A percentile compares a stretch with the other conserved stretches of the same genome.
These are phyloP conservation scores for Nothobranchius kuhntae DNA, from an alignment of 2,113 vertebrate species.

Conservation along the genomic window DNA sequence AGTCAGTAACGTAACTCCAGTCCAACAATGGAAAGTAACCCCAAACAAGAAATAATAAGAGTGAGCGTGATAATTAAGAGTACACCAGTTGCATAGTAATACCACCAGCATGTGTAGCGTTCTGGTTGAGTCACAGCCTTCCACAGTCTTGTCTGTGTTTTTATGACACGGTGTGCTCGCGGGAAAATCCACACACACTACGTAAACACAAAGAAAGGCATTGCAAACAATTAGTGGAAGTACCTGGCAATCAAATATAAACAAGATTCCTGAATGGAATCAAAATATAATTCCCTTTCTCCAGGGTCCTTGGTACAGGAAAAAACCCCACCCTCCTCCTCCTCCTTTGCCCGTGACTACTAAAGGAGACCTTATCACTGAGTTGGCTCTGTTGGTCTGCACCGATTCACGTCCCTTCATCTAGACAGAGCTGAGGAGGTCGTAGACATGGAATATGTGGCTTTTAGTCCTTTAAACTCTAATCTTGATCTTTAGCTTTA, in stretches of 20 bases:
- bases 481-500: constrained; percentile 46
- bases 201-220: constrained; percentile 76
- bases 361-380: constrained; percentile 46
- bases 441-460: constrained; percentile 34
- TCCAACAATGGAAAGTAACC: constrained; percentile 50
- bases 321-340: constrained; percentile 12
- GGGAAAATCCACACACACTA: constrained; percentile 74
- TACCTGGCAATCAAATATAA: constrained; percentile 85
- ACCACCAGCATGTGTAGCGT: constrained; percentile 82
- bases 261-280: constrained; percentile 95
- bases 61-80: constrained; percentile 55
- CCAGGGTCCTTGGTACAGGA: constrained; percentile 77
- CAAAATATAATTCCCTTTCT: constrained; percentile 90
- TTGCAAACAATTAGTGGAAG: constrained; percentile 81
- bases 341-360: constrained; percentile 27
- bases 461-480: constrained; percentile 19
- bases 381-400: constrained; percentile 25
- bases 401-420: constrained; percentile 42
- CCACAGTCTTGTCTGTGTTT: constrained; percentile 57
- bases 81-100: constrained; percentile 90
- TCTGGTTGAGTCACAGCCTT: constrained; percentile 73
- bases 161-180: constrained; percentile 62
- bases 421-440: constrained; percentile 12
- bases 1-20: constrained; percentile 22
- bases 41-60: constrained; percentile 21